Percentiles rank a stretch among this genome's conserved stretches.
Conservation (phyloP, 2,797 vertebrate species). For the Mus spretus region DNA sequence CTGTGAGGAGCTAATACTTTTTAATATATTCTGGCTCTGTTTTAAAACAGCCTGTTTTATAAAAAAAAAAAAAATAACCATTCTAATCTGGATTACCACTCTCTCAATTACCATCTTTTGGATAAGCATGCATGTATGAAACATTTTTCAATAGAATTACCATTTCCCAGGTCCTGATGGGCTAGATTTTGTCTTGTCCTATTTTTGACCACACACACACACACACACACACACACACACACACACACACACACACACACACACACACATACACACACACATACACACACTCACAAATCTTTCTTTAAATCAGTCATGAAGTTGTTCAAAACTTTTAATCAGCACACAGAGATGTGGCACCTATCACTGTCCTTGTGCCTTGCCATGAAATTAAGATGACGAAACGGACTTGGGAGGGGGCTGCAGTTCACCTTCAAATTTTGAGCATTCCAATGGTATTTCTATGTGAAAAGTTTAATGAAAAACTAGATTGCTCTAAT, state of each 20-base stretch:
- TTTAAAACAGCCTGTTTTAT: constrained; percentile 73
- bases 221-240: neutral
- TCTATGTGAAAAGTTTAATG: constrained; percentile 81
- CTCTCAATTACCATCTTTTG: constrained; percentile 62
- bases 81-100: constrained; percentile 74
- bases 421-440: constrained; percentile 61
- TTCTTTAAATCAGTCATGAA: constrained; percentile 44
- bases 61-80: constrained; percentile 22
- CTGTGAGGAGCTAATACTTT: constrained; percentile 73
- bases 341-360: neutral
- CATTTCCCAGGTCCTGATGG: constrained; percentile 34
- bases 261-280: neutral
- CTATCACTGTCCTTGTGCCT: constrained; percentile 43
- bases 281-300: neutral
- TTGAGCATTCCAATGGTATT: constrained; percentile 74
- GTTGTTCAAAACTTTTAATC: constrained; percentile 57
- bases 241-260: too few relatives aligned
- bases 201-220: constrained; percentile 40
- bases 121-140: constrained; percentile 57
- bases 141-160: constrained; percentile 65
- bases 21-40: constrained; percentile 77
- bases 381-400: constrained; percentile 25
- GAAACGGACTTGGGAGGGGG: neutral
- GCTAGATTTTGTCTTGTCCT: constrained; percentile 54
- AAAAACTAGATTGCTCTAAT: constrained; percentile 82